Evolutionary conservation across 2,888 invertebrate species (phyloP), one percentile per base, ranked within the genome.

Genomic region (Chironomus riparius): DNA sequence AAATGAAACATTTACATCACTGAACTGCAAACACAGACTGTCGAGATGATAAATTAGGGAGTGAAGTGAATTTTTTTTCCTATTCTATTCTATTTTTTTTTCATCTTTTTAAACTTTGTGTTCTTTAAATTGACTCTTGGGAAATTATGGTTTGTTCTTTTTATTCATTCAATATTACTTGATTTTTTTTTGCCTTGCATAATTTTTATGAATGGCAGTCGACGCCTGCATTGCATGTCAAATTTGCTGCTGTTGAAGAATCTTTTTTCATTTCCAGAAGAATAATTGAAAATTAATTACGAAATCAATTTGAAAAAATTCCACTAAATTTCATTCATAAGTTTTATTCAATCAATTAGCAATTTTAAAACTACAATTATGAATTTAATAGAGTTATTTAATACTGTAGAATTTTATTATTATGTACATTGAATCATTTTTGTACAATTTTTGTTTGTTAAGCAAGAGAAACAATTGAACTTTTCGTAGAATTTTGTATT

Each of bases 271-370:
- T 21, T 21, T 70, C 50, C 5, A 70, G 22, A 1, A 70, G 56
- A 56, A 13, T 62, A 72, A 72, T 72, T 72, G 72, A 18, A 72
- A 72, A 62, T 38, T 72, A 72, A 72, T 72, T 72, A 47, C 72
- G 38, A 28, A 72, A 72, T 72, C 72, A 72, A 72, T 72, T 72
- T 38, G 38, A 38, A 10, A n/a, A 7, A 28, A 28, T 28, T 28
- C 28, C 1, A 38, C 1, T 10, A 2, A 38, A 38, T 7, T 38
- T 38, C 38, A 38, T 38, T 38, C 38, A 38, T 38, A 38, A 38
- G 2, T 38, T 38, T 38, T 38, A 38, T 38, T 38, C 38, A 38
- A 38, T 38, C 38, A 38, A 38, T 38, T 38, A 38, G 10, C 38
- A 38, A 38, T 38, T 38, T 38, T 10, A 38, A 38, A 38, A 38